These are phyloP conservation scores for Toxostoma redivivum DNA, from an alignment of 2,113 vertebrate species.

Conservation along the genomic window DNA sequence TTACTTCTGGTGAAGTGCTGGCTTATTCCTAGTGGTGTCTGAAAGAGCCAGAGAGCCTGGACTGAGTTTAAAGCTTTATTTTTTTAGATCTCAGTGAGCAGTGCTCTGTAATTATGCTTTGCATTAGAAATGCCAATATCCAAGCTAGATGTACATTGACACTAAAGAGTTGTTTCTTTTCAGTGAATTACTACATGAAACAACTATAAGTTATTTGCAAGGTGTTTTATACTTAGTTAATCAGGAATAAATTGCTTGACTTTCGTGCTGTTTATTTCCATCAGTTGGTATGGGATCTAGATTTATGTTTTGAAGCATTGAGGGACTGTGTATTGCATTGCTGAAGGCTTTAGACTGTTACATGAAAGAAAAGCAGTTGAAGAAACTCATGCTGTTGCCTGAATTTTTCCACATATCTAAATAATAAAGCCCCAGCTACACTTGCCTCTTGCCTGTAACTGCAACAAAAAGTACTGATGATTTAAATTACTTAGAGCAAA, in stretches of 20 bases:
- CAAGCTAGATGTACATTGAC: background rate
- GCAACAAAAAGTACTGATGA: background rate
- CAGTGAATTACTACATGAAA: background rate
- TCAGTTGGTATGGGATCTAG: background rate
- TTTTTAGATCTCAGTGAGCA: background rate
- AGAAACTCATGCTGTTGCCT: background rate
- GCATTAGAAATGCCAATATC: background rate
- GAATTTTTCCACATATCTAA: background rate
- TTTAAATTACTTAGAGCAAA: constrained; percentile 42
- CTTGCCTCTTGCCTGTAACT: background rate
- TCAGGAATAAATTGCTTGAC: background rate
- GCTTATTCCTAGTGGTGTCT: background rate
- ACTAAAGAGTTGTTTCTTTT: background rate
- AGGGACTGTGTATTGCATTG: background rate
- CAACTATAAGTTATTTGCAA: background rate
- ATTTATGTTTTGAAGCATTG: background rate
- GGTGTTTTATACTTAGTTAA: constrained; percentile 1
- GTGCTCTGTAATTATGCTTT: background rate
- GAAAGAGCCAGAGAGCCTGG: background rate
- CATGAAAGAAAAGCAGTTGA: background rate
- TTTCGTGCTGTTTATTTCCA: constrained; percentile 21
- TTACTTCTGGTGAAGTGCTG: background rate
- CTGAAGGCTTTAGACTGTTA: background rate
- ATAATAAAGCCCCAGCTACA: background rate
- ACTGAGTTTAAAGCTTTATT: background rate